phyloP scores from a whole-genome alignment of 2,797 vertebrate species.

The Macroramphosus scolopax region DNA sequence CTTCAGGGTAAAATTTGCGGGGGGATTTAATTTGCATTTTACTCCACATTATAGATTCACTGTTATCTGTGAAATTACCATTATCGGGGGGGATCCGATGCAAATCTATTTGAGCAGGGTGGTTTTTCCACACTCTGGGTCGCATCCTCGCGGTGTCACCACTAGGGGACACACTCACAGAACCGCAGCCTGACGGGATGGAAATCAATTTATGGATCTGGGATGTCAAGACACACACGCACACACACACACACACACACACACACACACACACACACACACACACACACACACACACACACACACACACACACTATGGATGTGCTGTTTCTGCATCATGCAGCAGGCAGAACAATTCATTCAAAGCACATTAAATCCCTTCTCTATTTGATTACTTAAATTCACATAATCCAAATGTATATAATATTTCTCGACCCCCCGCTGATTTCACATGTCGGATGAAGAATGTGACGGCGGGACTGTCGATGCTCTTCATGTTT shows the following conservation, averaged over 20 bases:
- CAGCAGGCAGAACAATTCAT: no score
- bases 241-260: no score
- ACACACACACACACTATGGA: conserved; percentile 4
- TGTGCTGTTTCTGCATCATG: conserved; percentile 8
- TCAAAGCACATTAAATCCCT: no score
- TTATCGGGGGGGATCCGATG: conserved; percentile 73
- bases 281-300: no score
- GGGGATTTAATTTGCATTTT: conserved; percentile 76
- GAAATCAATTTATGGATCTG: conserved; percentile 21
- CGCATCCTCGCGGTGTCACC: conserved; percentile 50
- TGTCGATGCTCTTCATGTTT: conserved; percentile 27
- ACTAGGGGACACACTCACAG: conserved; percentile 74
- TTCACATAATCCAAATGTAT: no score
- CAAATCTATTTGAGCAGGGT: conserved; percentile 65
- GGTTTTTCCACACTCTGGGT: conserved; percentile 53
- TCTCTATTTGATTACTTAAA: no score
- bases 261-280: no score
- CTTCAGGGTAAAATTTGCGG: conserved; percentile 68
- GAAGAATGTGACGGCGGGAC: conserved; percentile 13
- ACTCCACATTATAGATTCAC: conserved; percentile 65
- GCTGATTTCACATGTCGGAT: conserved; percentile 5
- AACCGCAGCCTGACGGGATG: conserved; percentile 43
- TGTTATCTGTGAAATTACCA: conserved; percentile 77
- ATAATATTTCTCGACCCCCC: no score
- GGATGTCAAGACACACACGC: no score